Percentiles rank a stretch among this genome's conserved stretches.
Conservation (phyloP, 2,113 vertebrate species). For the Strigops habroptila region DNA sequence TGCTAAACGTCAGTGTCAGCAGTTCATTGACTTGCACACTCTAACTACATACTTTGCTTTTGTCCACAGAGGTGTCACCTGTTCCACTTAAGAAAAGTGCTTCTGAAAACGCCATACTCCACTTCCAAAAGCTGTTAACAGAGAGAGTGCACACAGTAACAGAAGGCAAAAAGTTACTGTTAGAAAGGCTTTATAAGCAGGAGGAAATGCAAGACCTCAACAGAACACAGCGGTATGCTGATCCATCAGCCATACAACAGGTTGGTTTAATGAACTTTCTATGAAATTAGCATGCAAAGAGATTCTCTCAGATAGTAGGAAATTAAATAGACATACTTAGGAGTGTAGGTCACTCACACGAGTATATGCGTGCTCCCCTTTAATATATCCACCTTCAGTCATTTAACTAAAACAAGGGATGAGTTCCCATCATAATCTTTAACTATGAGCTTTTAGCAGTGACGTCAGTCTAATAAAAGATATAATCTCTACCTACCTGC, state of each 20-base stretch:
- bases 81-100: conserved; percentile 63
- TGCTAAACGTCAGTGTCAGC: not conserved
- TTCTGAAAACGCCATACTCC: conserved; percentile 49
- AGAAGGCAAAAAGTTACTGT: conserved; percentile 61
- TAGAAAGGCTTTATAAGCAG: conserved; percentile 63
- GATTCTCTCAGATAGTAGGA: not conserved
- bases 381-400: not conserved
- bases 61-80: conserved; percentile 50
- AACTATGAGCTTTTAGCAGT: not conserved
- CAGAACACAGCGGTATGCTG: conserved; percentile 30
- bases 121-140: conserved; percentile 55
- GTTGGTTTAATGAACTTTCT: conserved; percentile 61
- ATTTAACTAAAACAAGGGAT: not conserved
- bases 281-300: conserved; percentile 15
- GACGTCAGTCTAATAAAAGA: not conserved
- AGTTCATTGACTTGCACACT: not conserved
- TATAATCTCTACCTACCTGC: not conserved
- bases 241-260: conserved; percentile 56
- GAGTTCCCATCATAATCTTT: not conserved
- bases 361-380: not conserved
- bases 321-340: not conserved
- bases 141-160: conserved; percentile 57
- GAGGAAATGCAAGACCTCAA: conserved; percentile 54
- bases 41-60: not conserved
- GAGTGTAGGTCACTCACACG: not conserved